Evolutionary conservation across 2,888 invertebrate species (phyloP), one percentile per base, ranked within the genome.

Genomic region (Eristalis pertinax): DNA sequence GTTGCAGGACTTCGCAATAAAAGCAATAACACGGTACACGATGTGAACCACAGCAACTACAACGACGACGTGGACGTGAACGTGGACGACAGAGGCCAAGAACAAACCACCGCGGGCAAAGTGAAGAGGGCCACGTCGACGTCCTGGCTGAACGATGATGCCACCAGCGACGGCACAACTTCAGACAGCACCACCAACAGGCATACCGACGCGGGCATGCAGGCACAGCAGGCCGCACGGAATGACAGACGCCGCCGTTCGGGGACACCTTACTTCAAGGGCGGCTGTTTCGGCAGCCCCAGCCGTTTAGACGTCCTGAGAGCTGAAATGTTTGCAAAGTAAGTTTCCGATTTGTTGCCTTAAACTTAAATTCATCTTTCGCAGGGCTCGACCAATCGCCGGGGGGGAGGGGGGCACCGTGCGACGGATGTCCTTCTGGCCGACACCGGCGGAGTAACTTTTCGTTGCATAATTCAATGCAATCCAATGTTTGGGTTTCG

Each of bases 291-390:
- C 67, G 91, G 90, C 15, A 89, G 67, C 50, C 83, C 89, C 43
- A 89, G 70, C 72, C 78, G 72, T 32, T 70, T 74, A 60, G 90
- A 90, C 77, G 76, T 90, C 19, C 86, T 80, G 64, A 86, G 89
- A 77, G 89, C 90, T n/a, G 90, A 90, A 88, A 68, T 89, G 79
- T 91, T 91, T 89, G 89, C 90, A 50, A 89, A 82, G 91, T 91
- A 84, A 90, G 89, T 89, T 78, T 75, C 1, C 50, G 8, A 2
- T 50, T 7, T 43, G 10, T 43, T 68, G 19, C 73, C 43, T 60
- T 11, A 41, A 67, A 60, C 65, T 73, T 60, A 72, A 73, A 35
- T 73, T 79, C 60, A 35, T 67, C 32, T 24, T 10, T 58, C 15
- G 4, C 10, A 22, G 19, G 7, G 11, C 11, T 15, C 43, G 1